These are phyloP conservation scores for Osedax fenrisi DNA, from an alignment of 2,888 invertebrate genomes.

Conservation along the genomic window DNA sequence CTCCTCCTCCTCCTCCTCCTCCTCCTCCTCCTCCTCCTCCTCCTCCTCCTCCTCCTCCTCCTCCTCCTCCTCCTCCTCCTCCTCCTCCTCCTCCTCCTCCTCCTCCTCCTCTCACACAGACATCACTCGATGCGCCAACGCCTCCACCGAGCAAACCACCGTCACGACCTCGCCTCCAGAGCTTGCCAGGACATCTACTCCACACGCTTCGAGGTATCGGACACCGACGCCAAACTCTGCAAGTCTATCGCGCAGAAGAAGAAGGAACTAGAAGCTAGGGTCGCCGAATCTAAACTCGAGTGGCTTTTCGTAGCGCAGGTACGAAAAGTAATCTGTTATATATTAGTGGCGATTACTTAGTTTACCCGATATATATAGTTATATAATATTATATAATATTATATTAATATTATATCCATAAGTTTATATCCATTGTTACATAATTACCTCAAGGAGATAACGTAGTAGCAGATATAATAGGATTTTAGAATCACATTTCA, in stretches of 20 bases:
- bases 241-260: no score
- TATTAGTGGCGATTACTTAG: no score
- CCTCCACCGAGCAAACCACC: neutral
- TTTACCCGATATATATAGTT: no score
- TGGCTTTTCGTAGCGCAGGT: slow-evolving; percentile 36
- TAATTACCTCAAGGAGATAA: no score
- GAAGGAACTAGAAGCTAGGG: neutral
- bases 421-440: no score
- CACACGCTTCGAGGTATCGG: neutral
- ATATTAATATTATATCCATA: no score
- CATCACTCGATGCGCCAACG: neutral
- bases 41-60: slow-evolving; percentile 11
- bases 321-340: neutral
- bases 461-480: no score
- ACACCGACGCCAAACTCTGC: neutral
- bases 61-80: slow-evolving; percentile 11
- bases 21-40: slow-evolving; percentile 5
- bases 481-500: no score
- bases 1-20: slow-evolving; percentile 13
- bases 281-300: slow-evolving; percentile 32
- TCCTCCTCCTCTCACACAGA: neutral
- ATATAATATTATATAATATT: no score
- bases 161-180: neutral
- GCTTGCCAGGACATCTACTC: neutral
- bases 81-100: neutral